Evolutionary conservation across 2,113 vertebrate genomes (phyloP).

Genomic region (Tichodroma muraria): DNA sequence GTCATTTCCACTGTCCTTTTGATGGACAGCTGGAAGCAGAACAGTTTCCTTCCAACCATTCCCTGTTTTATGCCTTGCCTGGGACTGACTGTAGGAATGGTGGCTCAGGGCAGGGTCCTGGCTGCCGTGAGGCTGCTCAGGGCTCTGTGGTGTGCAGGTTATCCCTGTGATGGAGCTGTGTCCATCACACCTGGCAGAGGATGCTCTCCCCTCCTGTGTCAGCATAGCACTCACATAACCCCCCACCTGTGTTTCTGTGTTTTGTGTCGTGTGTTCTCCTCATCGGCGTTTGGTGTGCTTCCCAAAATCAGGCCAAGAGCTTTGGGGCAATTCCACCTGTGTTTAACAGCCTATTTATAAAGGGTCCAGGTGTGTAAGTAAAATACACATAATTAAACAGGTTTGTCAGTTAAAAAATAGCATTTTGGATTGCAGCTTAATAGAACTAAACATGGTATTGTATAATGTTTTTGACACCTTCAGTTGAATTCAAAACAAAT

Average conservation of each 20-base stretch:
- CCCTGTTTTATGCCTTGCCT: not conserved
- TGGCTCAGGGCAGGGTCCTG: not conserved
- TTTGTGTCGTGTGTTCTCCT: not conserved
- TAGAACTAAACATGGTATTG: not conserved
- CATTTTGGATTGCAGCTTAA: not conserved
- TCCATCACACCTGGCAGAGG: not conserved
- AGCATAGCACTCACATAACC: not conserved
- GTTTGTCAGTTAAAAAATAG: not conserved
- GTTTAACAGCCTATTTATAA: not conserved
- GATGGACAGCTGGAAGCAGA: not conserved
- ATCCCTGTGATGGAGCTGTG: not conserved
- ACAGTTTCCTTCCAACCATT: not conserved
- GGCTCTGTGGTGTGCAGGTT: rapidly evolving
- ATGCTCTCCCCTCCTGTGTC: not conserved
- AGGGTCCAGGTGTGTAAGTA: not conserved
- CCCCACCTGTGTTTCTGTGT: not conserved
- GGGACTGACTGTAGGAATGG: rapidly evolving
- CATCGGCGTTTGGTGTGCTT: not conserved
- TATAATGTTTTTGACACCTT: not conserved
- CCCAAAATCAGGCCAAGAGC: not conserved
- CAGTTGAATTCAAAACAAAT: not conserved
- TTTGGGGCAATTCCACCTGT: not conserved
- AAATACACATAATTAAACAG: not conserved
- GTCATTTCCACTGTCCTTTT: not conserved
- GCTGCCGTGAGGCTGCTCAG: not conserved